Conservation (phyloP, 2,797 vertebrate genomes). For the Tenualosa ilisha region DNA sequence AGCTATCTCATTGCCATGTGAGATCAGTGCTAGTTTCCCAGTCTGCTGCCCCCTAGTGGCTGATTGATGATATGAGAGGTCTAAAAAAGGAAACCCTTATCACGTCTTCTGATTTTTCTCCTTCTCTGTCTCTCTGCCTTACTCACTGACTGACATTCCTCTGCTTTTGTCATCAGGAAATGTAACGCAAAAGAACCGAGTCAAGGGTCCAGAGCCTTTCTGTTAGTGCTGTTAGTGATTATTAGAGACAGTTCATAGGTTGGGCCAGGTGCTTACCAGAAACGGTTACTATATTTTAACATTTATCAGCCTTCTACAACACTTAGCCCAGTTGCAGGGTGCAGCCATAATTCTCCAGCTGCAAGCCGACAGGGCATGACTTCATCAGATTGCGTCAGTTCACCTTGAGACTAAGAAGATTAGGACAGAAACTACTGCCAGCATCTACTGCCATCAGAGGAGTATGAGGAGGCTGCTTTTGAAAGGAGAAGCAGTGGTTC, state of each 20-base stretch:
- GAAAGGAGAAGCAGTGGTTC: not conserved
- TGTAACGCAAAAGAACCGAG: not conserved
- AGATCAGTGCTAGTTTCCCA: not conserved
- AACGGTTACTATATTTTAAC: not conserved
- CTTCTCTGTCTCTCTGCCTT: not conserved
- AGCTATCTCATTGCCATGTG: slow-evolving; percentile 11
- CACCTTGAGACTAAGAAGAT: slow-evolving; percentile 22
- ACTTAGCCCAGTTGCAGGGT: not conserved
- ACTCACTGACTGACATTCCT: not conserved
- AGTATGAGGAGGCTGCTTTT: not conserved
- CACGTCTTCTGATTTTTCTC: not conserved
- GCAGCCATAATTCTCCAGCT: slow-evolving; percentile 23
- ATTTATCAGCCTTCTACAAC: slow-evolving; percentile 24
- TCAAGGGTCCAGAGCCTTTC: not conserved
- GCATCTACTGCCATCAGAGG: slow-evolving; percentile 7
- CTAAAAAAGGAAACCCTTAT: not conserved
- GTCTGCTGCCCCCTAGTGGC: slow-evolving; percentile 39
- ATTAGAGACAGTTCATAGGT: slow-evolving; percentile 18
- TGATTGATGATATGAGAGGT: not conserved
- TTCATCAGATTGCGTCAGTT: not conserved
- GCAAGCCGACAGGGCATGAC: not conserved
- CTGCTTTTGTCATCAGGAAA: slow-evolving; percentile 11
- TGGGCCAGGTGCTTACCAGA: not conserved
- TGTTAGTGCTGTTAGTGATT: slow-evolving; percentile 1
- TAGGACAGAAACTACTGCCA: not conserved